Evolutionary conservation across 2,113 vertebrate genomes (phyloP).

Genomic region (Passer montanus): DNA sequence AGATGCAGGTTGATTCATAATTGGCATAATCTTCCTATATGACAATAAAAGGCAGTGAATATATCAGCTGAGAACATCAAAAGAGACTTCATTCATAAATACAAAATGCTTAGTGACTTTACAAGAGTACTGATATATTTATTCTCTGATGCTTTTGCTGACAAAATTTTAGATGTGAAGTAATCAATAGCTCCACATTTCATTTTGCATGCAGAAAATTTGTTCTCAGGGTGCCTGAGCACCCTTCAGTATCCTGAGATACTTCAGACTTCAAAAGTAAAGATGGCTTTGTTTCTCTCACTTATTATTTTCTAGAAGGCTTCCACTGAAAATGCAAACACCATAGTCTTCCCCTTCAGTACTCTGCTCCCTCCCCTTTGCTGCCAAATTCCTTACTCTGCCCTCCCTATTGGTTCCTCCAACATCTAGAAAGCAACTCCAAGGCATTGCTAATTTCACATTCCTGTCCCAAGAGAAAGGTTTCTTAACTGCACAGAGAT

Average conservation of each 20-base stretch:
- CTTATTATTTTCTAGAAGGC: neutral
- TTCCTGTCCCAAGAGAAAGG: neutral
- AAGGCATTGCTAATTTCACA: neutral
- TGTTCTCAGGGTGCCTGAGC: neutral
- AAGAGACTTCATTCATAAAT: neutral
- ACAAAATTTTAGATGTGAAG: neutral
- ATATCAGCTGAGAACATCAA: constrained; percentile 6
- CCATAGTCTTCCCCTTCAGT: neutral
- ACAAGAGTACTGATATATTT: neutral
- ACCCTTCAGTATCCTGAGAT: neutral
- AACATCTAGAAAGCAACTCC: neutral
- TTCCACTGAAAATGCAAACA: neutral
- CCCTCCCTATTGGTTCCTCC: neutral
- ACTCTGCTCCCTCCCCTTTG: neutral
- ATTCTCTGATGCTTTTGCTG: neutral
- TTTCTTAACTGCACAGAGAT: neutral
- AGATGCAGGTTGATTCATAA: constrained; percentile 49
- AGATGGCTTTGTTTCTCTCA: neutral
- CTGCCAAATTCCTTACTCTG: neutral
- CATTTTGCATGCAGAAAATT: neutral
- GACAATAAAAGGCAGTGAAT: constrained; percentile 3
- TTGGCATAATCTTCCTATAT: neutral
- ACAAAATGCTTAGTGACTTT: neutral
- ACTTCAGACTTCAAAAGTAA: neutral
- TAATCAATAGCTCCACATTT: neutral